Evolutionary conservation across 2,113 vertebrate species (phyloP).

Genomic region (Calidris pygmaea): DNA sequence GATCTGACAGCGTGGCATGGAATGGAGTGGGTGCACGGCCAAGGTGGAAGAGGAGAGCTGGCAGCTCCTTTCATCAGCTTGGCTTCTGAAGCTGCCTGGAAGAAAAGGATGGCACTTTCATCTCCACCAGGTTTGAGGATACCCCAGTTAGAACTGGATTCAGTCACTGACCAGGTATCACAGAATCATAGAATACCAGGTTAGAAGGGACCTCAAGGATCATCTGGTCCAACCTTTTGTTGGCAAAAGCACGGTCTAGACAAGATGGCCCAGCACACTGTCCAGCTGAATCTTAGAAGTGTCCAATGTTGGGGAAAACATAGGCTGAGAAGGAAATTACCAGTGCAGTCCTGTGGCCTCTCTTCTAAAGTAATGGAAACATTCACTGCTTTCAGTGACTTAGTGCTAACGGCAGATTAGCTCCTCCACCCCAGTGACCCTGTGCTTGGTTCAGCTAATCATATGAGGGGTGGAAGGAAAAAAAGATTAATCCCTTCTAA

Average conservation of each 20-base stretch:
- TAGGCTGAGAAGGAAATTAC: background rate
- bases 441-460: background rate
- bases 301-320: background rate
- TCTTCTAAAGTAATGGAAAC: background rate
- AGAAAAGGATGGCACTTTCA: background rate
- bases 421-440: background rate
- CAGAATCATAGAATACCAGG: background rate
- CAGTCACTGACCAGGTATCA: background rate
- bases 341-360: background rate
- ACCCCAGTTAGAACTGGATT: background rate
- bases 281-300: background rate
- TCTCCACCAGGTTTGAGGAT: background rate
- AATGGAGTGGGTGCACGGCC: background rate
- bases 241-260: background rate
- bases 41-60: background rate
- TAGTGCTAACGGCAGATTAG: background rate
- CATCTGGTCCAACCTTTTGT: background rate
- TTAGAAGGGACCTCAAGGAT: background rate
- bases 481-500: background rate
- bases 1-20: background rate
- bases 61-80: background rate
- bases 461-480: background rate
- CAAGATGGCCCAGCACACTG: background rate
- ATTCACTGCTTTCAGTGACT: background rate
- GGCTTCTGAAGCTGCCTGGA: background rate